A percentile compares a stretch with the other conserved stretches of the same genome.
Conservation (phyloP, 1,140 invertebrate species). For the Drepana arcuata region DNA sequence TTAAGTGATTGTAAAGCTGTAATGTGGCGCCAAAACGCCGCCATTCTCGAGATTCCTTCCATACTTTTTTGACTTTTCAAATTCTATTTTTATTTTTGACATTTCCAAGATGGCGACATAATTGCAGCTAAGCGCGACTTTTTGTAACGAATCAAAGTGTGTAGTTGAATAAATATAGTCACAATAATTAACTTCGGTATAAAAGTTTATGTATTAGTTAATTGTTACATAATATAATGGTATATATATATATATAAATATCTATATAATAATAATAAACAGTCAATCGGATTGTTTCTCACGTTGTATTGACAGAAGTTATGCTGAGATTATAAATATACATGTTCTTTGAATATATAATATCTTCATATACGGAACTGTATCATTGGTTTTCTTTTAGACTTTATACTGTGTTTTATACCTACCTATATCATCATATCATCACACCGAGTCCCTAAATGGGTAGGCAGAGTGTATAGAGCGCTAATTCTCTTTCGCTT, state of each 20-base stretch:
- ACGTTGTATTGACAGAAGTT: conserved; percentile 60
- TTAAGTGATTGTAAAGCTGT: conserved; percentile 40
- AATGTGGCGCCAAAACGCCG: conserved; percentile 1
- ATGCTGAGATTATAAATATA: conserved; percentile 58
- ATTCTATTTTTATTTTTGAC: neutral
- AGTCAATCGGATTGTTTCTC: conserved; percentile 54
- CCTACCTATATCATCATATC: too few species aligned
- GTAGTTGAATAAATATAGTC: conserved; percentile 52
- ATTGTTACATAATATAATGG: conserved; percentile 56
- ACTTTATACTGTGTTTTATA: too few species aligned
- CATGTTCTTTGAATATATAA: conserved; percentile 71
- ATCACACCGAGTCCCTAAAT: too few species aligned
- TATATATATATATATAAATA: conserved; percentile 34
- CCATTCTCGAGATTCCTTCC: conserved; percentile 4
- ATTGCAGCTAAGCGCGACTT: conserved; percentile 39
- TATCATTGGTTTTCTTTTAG: conserved; percentile 35
- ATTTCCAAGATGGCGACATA: conserved; percentile 21
- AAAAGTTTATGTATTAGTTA: conserved; percentile 60
- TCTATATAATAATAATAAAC: too few species aligned
- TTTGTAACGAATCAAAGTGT: conserved; percentile 53
- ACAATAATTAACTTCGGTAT: conserved; percentile 58
- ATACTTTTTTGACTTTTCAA: neutral
- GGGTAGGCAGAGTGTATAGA: too few species aligned
- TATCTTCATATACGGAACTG: conserved; percentile 63
- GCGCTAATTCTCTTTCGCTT: too few species aligned